phyloP scores from a whole-genome alignment of 2,888 invertebrate species.

The Cephus runcator region DNA sequence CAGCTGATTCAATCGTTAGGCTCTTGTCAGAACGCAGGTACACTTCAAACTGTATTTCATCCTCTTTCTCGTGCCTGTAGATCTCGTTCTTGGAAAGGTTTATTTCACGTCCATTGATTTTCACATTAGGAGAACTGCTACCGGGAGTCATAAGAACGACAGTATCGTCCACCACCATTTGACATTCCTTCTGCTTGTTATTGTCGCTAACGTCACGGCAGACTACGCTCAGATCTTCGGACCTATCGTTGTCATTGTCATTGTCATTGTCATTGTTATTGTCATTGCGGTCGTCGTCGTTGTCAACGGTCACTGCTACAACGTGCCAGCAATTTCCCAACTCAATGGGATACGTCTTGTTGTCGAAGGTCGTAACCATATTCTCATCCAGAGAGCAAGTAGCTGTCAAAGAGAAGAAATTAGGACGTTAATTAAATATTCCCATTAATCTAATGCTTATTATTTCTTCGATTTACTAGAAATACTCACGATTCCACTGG shows the following conservation, averaged over 20 bases:
- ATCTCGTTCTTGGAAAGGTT: conserved; percentile 5
- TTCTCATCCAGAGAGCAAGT: conserved; percentile 73
- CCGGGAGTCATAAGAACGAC: conserved; percentile 59
- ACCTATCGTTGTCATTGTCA: conserved; percentile 55
- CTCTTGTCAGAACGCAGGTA: not conserved
- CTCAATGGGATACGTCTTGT: conserved; percentile 70
- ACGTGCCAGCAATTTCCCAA: conserved; percentile 73
- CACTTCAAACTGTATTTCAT: conserved; percentile 1
- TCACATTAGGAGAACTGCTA: not conserved
- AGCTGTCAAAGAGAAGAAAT: conserved; percentile 63
- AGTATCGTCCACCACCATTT: conserved; percentile 63
- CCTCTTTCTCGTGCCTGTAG: conserved; percentile 10
- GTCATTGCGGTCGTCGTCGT: conserved; percentile 29
- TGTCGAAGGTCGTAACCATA: conserved; percentile 74
- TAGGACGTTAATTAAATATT: not conserved
- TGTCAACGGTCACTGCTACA: conserved; percentile 67
- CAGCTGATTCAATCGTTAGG: not conserved
- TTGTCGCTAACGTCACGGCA: conserved; percentile 60
- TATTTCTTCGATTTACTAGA: not conserved
- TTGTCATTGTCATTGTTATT: conserved; percentile 24
- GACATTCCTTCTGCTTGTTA: conserved; percentile 63
- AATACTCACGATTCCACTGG: conserved; percentile 70
- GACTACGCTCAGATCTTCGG: conserved; percentile 60
- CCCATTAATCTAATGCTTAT: not conserved
- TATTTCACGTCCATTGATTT: conserved; percentile 1